Base-by-base conservation (phyloP, 2,113 vertebrate species). In the Ranitomeya imitator region DNA sequence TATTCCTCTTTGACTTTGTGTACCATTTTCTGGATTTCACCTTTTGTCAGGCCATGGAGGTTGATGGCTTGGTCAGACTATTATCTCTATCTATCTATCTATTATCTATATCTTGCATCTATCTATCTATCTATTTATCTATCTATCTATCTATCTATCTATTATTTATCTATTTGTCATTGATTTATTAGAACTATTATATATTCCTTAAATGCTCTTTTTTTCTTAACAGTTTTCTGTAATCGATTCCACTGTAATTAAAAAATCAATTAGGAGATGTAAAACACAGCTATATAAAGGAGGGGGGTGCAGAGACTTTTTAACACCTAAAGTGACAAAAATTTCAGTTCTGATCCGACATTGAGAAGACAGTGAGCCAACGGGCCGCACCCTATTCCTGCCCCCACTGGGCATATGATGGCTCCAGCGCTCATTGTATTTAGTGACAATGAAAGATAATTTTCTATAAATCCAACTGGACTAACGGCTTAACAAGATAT, bases 211-310 rank as follows among this genome's bases (percentile, higher is more conserved):
- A 13, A 26, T 23, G 4, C 26, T 45, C 37, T 45, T 73, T 37
- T 73, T 73, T 73, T 73, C 26, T 52, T 52, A 77, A 52, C 15
- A 77, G 45, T 77, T 77, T 77, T 77, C 31, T 77, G 45, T 77
- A 77, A 77, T 19, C 4, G 16, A 77, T 51, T 51, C 5, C 1
- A 14, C 31, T 52, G 74, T 15, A 67, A 59, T 61, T 65, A 23
- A 6, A 61, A 52, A 26, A 14, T 4, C 1, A 31, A 82, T 65
- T 19, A 83, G 52, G 10, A 2, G 26, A 82, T 82, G 51, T 4
- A 54, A 21, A 4, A 12, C 76, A 7, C 7, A 26, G 15, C 31
- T 45, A 12, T 3, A 18, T 13, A 37, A 60, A 37, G 59, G 7
- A 21, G 31, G 45, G 1, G 37, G 16, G 31, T 18, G 15, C 21